These are phyloP conservation scores for Netelia virgata DNA, from an alignment of 2,888 invertebrate genomes.

Conservation along the genomic window DNA sequence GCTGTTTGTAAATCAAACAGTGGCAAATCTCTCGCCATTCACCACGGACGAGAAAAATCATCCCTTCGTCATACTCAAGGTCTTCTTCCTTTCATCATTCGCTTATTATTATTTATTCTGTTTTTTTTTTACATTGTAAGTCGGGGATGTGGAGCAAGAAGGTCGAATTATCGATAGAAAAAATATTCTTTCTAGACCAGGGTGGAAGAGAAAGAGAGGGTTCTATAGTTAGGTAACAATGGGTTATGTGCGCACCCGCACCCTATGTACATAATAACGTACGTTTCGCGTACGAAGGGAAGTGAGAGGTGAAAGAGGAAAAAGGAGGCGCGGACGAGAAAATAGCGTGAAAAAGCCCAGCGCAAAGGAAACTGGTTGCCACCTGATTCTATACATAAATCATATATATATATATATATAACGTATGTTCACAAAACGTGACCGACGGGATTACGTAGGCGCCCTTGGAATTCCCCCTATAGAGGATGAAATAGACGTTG, in stretches of 20 bases:
- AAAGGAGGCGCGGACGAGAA: constrained; percentile 37
- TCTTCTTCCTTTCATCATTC: constrained; percentile 45
- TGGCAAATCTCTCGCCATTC: constrained; percentile 20
- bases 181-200: constrained; percentile 38
- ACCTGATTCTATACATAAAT: constrained; percentile 29
- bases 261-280: constrained; percentile 56
- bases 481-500: constrained; percentile 75
- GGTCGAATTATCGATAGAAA: constrained; percentile 56
- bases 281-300: constrained; percentile 39
- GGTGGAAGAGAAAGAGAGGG: constrained; percentile 6
- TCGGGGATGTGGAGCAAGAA: constrained; percentile 51
- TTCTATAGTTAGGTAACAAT: constrained; percentile 50
- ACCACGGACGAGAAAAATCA: constrained; percentile 32
- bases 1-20: constrained; percentile 15
- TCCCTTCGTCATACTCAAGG: constrained; percentile 42
- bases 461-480: constrained; percentile 79
- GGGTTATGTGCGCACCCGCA: constrained; percentile 61
- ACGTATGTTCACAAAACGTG: constrained; percentile 73
- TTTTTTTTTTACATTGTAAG: constrained; percentile 36
- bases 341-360: constrained; percentile 77
- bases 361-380: constrained; percentile 76
- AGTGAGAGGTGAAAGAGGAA: constrained; percentile 19
- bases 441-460: constrained; percentile 81
- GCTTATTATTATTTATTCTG: constrained; percentile 37
- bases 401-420: constrained; percentile 6